A percentile compares a stretch with the other conserved stretches of the same genome.
Conservation (phyloP, 1,140 invertebrate genomes). For the Bombus turneri region DNA sequence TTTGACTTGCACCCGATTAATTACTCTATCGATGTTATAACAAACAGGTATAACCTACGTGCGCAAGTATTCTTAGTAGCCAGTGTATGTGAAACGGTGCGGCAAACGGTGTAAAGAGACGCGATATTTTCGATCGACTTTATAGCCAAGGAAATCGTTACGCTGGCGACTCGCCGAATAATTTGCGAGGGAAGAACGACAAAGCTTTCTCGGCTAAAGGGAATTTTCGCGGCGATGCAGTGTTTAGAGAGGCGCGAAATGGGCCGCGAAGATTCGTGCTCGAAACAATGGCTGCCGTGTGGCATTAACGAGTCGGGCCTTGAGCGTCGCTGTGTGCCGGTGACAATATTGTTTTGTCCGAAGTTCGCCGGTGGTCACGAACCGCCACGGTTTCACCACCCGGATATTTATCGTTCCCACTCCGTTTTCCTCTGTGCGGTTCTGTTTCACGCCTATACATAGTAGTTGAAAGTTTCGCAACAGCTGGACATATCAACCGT, state of each 20-base stretch:
- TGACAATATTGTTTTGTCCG: conserved; percentile 70
- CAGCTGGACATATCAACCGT: neutral
- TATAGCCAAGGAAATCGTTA: conserved; percentile 18
- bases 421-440: neutral
- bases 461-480: conserved; percentile 12
- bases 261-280: conserved; percentile 67
- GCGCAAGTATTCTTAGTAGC: too few species aligned
- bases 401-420: conserved; percentile 48
- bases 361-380: conserved; percentile 62
- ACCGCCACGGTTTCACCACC: conserved; percentile 57
- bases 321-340: conserved; percentile 33
- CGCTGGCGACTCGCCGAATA: neutral
- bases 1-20: too few species aligned
- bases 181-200: neutral
- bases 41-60: neutral
- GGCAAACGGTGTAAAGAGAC: too few species aligned
- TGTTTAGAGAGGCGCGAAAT: conserved; percentile 52
- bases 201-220: conserved; percentile 3
- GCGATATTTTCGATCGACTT: conserved; percentile 1
- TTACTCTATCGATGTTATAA: too few species aligned
- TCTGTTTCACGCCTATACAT: conserved; percentile 36
- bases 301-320: conserved; percentile 58
- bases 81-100: too few species aligned
- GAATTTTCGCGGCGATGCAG: conserved; percentile 1
- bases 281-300: conserved; percentile 66